Evolutionary conservation across 2,113 vertebrate genomes (phyloP).

Genomic region (Rhinichthys klamathensis): DNA sequence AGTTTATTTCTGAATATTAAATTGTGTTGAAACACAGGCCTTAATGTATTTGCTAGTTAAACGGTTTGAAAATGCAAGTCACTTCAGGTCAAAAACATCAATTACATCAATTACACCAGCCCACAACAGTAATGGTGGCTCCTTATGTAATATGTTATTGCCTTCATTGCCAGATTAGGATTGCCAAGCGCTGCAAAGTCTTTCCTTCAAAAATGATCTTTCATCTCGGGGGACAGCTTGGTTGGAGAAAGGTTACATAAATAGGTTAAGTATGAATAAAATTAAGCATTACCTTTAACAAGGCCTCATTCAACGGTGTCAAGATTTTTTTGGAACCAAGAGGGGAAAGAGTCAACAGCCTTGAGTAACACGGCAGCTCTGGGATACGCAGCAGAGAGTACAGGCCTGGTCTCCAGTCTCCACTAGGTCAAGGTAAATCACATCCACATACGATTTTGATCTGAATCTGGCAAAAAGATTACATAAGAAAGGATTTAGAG

Average conservation of each 20-base stretch:
- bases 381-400: not conserved
- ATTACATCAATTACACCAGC: conserved; percentile 45
- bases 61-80: conserved; percentile 14
- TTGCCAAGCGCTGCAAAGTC: conserved; percentile 34
- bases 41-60: conserved; percentile 18
- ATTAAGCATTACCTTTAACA: conserved; percentile 37
- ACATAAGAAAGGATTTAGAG: not conserved
- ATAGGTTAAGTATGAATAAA: conserved; percentile 52
- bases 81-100: conserved; percentile 39
- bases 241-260: conserved; percentile 42
- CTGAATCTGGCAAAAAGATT: conserved; percentile 47
- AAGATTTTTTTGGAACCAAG: conserved; percentile 2
- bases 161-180: conserved; percentile 22
- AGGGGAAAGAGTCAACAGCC: conserved; percentile 38
- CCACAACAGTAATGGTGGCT: conserved; percentile 29
- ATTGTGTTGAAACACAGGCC: conserved; percentile 28
- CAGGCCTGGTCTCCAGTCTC: conserved; percentile 13
- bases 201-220: conserved; percentile 37
- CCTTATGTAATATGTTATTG: conserved; percentile 36
- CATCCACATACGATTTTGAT: conserved; percentile 53
- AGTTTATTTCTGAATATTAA: conserved; percentile 16
- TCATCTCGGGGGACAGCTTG: conserved; percentile 37
- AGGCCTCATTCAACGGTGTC: conserved; percentile 37
- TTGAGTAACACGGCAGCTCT: conserved; percentile 33
- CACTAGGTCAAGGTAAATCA: conserved; percentile 49